Evolutionary conservation across 2,888 invertebrate species (phyloP).

Genomic region (Phengaris arion): DNA sequence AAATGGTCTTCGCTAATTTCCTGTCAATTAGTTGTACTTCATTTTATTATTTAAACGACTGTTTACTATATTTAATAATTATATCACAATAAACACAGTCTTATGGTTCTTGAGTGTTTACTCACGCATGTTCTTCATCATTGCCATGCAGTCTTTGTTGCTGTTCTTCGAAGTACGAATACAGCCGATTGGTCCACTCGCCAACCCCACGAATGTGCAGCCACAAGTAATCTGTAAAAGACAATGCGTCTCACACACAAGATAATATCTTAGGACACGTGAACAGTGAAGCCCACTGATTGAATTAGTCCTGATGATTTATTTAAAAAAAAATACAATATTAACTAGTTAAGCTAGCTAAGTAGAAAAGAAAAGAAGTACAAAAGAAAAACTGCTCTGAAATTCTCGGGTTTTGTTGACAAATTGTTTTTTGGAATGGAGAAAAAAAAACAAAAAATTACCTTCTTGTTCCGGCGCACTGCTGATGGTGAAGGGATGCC

Average conservation of each 20-base stretch:
- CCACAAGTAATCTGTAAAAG: slow-evolving; percentile 89
- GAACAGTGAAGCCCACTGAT: too few species aligned
- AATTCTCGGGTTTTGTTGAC: not conserved
- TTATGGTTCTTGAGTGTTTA: not conserved
- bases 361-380: too few species aligned
- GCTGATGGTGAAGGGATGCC: slow-evolving; percentile 98
- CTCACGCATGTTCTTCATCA: slow-evolving; percentile 68
- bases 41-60: slow-evolving; percentile 8
- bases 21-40: slow-evolving; percentile 42
- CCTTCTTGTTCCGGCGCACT: slow-evolving; percentile 96
- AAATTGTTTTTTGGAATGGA: not conserved
- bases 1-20: slow-evolving; percentile 52
- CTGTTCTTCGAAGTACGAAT: slow-evolving; percentile 91
- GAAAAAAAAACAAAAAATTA: slow-evolving; percentile 45
- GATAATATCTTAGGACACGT: too few species aligned
- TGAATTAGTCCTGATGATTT: too few species aligned
- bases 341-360: too few species aligned
- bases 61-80: too few species aligned
- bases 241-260: not conserved
- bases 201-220: slow-evolving; percentile 95
- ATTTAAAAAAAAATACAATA: too few species aligned
- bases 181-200: slow-evolving; percentile 94
- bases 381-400: too few species aligned
- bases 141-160: slow-evolving; percentile 86
- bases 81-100: too few species aligned